Base-by-base conservation (phyloP, 2,797 vertebrate genomes). In the Crax fasciolata region DNA sequence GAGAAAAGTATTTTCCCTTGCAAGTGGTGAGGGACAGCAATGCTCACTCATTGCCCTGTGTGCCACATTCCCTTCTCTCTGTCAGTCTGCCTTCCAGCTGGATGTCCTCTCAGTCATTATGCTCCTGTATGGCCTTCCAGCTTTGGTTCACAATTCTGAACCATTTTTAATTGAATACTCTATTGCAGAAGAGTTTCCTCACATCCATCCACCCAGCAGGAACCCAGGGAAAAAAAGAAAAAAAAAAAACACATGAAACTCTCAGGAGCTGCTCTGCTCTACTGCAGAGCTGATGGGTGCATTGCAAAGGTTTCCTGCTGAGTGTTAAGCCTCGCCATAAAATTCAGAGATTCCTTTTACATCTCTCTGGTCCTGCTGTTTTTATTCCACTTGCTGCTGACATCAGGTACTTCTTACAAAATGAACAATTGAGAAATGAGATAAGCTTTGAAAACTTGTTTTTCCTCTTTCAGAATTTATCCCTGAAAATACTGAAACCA, bases 281-380 rank as follows among this genome's bases (percentile, higher is more conserved):
- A 30, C 51, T 21, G 9, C 3, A 27, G 32, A 91, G 73, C 44
- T 81, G 82, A 85, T 62, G 95, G 68, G 30, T 9, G 2, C 57
- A 41, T 35, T 68, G 91, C 57, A 51, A 91, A 84, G 46, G 63
- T 72, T 76, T 80, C 58, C 76, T 3, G 4, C 59, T 0, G 4
- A 88, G 67, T 1, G 0, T 70, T 67, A 46, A 90, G 48, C 35
- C 30, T 72, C 41, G 51, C 49, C 51, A 32, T 59, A 63, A 92
- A 89, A 88, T 87, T 80, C 54, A 86, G 84, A 79, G 87, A 91
- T 74, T 72, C 57, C 49, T 95, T 95, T 93, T 70, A 43, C 24
- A 79, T 52, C 55, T 17, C n/a, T 62, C 39, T 66, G 68, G 35
- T 78, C 78, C 81, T 84, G 63, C 82, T 92, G 82, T 1, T 74